Conservation (phyloP, 2,888 invertebrate species). For the Drosophila lutescens region DNA sequence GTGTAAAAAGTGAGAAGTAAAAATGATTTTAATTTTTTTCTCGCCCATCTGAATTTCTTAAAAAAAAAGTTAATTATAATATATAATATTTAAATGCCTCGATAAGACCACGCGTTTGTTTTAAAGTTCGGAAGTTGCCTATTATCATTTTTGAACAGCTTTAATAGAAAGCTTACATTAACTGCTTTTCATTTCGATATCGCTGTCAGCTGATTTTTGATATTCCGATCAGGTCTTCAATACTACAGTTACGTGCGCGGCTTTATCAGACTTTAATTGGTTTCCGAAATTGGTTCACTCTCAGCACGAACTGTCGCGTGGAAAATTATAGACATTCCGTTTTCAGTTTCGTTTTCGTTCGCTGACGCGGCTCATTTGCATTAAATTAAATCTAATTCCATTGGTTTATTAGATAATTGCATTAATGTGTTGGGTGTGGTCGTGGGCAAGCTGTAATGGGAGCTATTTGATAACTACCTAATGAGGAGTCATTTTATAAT, state of each 20-base stretch:
- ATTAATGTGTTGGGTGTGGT: conserved; percentile 20
- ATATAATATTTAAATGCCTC: not conserved
- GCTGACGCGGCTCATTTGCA: conserved; percentile 16
- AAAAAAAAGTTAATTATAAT: not conserved
- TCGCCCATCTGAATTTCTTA: too few species aligned
- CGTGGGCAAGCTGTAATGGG: conserved; percentile 16
- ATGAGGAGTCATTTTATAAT: conserved; percentile 30
- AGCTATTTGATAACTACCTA: conserved; percentile 29
- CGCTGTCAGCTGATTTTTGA: conserved; percentile 33
- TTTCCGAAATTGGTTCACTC: conserved; percentile 51
- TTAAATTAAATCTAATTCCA: conserved; percentile 21
- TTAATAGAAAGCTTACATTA: conserved; percentile 9
- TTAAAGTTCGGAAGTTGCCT: not conserved
- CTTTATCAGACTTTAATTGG: conserved; percentile 41
- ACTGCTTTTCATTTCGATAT: conserved; percentile 60
- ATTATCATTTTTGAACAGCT: not conserved
- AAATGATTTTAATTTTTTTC: too few species aligned
- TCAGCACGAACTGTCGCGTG: conserved; percentile 48
- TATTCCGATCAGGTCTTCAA: conserved; percentile 57
- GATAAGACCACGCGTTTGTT: too few species aligned
- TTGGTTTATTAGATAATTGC: conserved; percentile 31
- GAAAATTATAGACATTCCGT: conserved; percentile 26
- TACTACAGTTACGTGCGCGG: conserved; percentile 41
- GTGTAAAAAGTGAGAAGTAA: too few species aligned
- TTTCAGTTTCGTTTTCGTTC: conserved; percentile 18